A percentile compares a stretch with the other conserved stretches of the same genome.
These are phyloP conservation scores for Clivina fossor DNA, from an alignment of 2,888 invertebrate species.

Conservation along the genomic window DNA sequence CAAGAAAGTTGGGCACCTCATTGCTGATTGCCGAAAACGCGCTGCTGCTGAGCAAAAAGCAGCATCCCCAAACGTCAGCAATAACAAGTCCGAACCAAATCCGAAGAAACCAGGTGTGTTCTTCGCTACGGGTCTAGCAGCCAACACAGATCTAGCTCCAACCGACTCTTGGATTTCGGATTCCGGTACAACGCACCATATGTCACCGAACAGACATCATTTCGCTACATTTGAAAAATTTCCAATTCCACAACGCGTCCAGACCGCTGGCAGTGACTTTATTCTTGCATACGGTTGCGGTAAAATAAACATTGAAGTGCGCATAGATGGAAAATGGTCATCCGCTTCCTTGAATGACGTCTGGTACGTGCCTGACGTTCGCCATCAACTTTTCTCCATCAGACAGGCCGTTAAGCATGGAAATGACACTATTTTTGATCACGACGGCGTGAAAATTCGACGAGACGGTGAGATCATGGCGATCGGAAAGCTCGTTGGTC, in stretches of 20 bases:
- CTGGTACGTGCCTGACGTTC: slow-evolving; percentile 32
- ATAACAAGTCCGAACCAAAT: slow-evolving; percentile 8
- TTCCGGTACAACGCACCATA: slow-evolving; percentile 35
- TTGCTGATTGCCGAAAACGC: slow-evolving; percentile 32
- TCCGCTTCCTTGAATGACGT: slow-evolving; percentile 34
- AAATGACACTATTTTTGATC: slow-evolving; percentile 33
- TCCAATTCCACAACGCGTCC: slow-evolving; percentile 30
- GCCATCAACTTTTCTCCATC: slow-evolving; percentile 39
- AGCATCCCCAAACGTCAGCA: slow-evolving; percentile 26
- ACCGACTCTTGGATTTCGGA: slow-evolving; percentile 38
- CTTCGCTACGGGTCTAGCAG: slow-evolving; percentile 31
- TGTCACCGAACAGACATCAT: slow-evolving; percentile 31
- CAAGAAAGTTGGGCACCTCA: slow-evolving; percentile 36
- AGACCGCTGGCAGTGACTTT: slow-evolving; percentile 33
- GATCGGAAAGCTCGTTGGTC: slow-evolving; percentile 33
- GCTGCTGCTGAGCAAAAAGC: no score
- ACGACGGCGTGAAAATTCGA: slow-evolving; percentile 35
- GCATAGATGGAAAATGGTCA: slow-evolving; percentile 25
- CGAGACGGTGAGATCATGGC: slow-evolving; percentile 36
- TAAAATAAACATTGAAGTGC: slow-evolving; percentile 25
- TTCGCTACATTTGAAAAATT: slow-evolving; percentile 33
- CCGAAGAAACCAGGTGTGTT: slow-evolving; percentile 32
- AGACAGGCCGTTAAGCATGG: slow-evolving; percentile 36
- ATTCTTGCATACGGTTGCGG: slow-evolving; percentile 34
- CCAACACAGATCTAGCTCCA: slow-evolving; percentile 28